Conservation (phyloP, 2,797 vertebrate genomes). For the Nasua narica region DNA sequence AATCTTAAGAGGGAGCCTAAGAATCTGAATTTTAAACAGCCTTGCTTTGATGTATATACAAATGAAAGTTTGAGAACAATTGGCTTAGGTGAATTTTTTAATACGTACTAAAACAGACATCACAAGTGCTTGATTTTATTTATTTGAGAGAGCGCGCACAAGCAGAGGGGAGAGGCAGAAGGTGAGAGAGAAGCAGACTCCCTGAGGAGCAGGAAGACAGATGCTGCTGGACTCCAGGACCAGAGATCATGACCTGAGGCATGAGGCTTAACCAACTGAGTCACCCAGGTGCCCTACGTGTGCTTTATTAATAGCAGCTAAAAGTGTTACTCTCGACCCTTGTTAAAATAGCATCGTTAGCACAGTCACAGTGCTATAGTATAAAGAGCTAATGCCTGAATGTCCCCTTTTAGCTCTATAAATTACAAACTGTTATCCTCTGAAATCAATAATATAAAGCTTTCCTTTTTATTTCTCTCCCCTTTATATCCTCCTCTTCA, state of each 20-base stretch:
- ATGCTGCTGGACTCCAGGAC: not conserved
- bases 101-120: not conserved
- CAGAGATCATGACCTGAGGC: not conserved
- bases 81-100: not conserved
- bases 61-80: slow-evolving; percentile 1
- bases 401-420: not conserved
- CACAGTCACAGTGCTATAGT: not conserved
- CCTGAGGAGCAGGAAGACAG: not conserved
- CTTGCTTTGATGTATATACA: not conserved
- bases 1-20: not conserved
- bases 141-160: not conserved
- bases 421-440: not conserved
- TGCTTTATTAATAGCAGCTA: not conserved
- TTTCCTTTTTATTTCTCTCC: not conserved
- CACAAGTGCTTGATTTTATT: not conserved
- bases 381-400: not conserved
- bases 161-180: not conserved
- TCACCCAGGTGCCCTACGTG: not conserved
- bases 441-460: not conserved
- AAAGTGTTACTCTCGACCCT: not conserved
- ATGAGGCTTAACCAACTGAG: not conserved
- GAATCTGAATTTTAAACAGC: slow-evolving; percentile 25
- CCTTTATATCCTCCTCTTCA: not conserved
- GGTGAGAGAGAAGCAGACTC: not conserved
- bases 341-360: not conserved